Percentiles rank a stretch among this genome's conserved stretches.
Conservation (phyloP, 2,113 vertebrate species). For the Coturnix japonica region DNA sequence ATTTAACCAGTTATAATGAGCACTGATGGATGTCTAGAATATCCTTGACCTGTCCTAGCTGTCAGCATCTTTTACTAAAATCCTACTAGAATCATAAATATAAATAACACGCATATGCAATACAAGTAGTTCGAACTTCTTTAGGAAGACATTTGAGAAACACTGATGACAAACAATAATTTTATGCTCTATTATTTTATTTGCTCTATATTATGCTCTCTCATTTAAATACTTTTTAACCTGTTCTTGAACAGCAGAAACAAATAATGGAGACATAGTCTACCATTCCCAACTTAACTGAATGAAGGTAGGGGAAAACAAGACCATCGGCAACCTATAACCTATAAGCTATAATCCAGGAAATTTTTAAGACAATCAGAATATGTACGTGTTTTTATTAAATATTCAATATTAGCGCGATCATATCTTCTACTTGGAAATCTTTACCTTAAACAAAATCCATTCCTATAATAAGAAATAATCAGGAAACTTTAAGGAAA, state of each 20-base stretch:
- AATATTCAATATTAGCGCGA: neutral
- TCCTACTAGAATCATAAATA: neutral
- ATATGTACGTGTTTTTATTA: neutral
- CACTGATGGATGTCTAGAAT: conserved; percentile 49
- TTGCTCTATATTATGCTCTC: too few species aligned
- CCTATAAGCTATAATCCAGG: neutral
- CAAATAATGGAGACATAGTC: neutral
- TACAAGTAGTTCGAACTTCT: conserved; percentile 2
- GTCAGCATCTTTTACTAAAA: conserved; percentile 23
- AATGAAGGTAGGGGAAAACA: neutral
- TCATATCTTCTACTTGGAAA: neutral
- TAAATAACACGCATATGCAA: neutral
- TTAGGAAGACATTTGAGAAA: neutral
- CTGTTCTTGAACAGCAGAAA: neutral
- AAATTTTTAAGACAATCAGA: neutral
- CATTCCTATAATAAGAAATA: neutral
- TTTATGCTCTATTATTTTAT: neutral
- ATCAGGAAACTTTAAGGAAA: neutral
- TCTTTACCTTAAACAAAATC: neutral
- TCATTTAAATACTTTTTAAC: neutral
- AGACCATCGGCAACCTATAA: rapidly evolving
- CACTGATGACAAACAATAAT: neutral
- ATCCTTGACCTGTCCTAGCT: conserved; percentile 55
- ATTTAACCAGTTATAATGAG: conserved; percentile 35
- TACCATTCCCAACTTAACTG: neutral